Evolutionary conservation across 2,888 invertebrate genomes (phyloP), one percentile per base, ranked within the genome.

Genomic region (Gymnocheta viridis): DNA sequence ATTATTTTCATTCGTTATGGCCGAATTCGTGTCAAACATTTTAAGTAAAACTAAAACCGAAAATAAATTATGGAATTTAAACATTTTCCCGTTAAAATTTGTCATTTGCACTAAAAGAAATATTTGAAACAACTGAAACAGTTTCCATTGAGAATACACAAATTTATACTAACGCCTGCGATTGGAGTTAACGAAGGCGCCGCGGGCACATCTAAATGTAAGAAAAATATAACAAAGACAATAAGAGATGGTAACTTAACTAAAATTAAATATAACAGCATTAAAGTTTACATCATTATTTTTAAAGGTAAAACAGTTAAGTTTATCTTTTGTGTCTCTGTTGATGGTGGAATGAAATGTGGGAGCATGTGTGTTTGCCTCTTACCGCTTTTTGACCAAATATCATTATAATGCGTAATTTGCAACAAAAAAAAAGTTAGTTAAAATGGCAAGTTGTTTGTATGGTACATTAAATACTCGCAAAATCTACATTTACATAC

Each of bases 41-140:
- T 66, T 24, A 29, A 77, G n/a, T 47, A 66, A 27, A 56, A 77
- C 0, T 1, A 77, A 14, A 12, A 56, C n/a, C 22, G 41, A n/a
- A 0, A 51, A n/a, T n/a, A 73, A 10, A 4, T 29, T 2, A 12
- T 51, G 17, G 29, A 58, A 24, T 24, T 32, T 35, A 2, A 35
- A 72, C 69, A 79, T 70, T 51, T 66, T 80, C 5, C 73, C 73
- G 81, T 56, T n/a, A n/a, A 62, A 49, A 69, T 49, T 47, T 44
- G 44, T 41, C 51, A 54, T 47, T 73, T 56, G 38, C 56, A 56
- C 73, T 35, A 17, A 41, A 38, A 17, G 54, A 77, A 67, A 14
- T 44, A 41, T 66, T 58, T 27, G 2, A 47, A 56, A 67, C 49
- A 85, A 90, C 89, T 90, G 82, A 89, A 88, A 85, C 86, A 64